Conservation (phyloP, 2,113 vertebrate species). For the Ictalurus punctatus region DNA sequence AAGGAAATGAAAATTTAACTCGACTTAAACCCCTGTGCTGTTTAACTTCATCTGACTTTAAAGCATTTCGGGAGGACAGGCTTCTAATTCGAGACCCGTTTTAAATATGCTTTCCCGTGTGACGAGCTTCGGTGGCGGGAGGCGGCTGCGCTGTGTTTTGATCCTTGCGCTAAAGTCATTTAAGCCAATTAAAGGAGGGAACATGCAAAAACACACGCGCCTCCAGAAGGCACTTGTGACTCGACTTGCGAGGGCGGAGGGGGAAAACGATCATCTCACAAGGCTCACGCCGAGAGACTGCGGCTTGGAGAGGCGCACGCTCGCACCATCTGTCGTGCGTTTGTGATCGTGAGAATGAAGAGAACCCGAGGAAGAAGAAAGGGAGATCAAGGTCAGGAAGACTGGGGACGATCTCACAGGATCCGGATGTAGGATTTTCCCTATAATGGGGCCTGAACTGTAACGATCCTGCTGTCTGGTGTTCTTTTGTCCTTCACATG, state of each 20-base stretch:
- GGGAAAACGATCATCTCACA: slow-evolving; percentile 54
- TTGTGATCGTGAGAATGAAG: neutral
- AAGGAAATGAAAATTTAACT: neutral
- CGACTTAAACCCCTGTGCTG: neutral
- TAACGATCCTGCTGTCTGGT: neutral
- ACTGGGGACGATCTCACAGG: neutral
- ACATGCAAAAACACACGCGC: slow-evolving; percentile 7
- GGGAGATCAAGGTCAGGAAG: neutral
- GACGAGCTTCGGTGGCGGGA: neutral
- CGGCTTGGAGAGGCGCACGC: slow-evolving; percentile 42
- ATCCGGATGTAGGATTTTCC: neutral
- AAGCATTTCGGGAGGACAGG: neutral
- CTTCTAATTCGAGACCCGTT: slow-evolving; percentile 1
- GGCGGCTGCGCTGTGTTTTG: neutral
- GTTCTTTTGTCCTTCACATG: neutral
- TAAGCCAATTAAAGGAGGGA: slow-evolving; percentile 45
- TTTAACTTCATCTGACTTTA: neutral
- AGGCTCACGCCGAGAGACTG: slow-evolving; percentile 55
- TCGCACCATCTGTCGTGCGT: slow-evolving; percentile 56
- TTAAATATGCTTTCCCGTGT: neutral
- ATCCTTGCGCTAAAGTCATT: slow-evolving; percentile 23
- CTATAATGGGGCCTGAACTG: neutral
- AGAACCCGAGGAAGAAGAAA: neutral
- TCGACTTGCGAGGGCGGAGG: slow-evolving; percentile 57
- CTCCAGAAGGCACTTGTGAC: slow-evolving; percentile 44